A percentile compares a stretch with the other conserved stretches of the same genome.
phyloP scores from a whole-genome alignment of 1,140 invertebrate species.

The Argopecten irradians region DNA sequence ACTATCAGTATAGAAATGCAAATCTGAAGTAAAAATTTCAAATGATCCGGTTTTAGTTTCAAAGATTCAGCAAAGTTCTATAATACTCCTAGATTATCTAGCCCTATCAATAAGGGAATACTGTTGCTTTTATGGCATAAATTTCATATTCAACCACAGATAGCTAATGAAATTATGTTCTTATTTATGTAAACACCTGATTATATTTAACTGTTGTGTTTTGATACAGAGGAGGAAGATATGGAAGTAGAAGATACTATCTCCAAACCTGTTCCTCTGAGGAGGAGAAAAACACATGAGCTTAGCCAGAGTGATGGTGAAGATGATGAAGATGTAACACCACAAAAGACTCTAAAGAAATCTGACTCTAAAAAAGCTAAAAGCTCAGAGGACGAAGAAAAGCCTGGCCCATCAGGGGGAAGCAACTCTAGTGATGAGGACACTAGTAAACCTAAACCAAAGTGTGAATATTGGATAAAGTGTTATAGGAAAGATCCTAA shows the following conservation, averaged over 20 bases:
- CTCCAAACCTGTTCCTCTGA: slow-evolving; percentile 35
- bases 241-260: background rate
- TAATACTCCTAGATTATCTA: too few species aligned
- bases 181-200: too few species aligned
- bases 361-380: slow-evolving; percentile 35
- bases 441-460: slow-evolving; percentile 30
- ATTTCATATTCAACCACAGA: too few species aligned
- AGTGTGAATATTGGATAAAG: slow-evolving; percentile 69
- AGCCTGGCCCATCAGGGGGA: background rate
- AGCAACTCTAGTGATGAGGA: slow-evolving; percentile 36
- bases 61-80: too few species aligned
- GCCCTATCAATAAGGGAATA: too few species aligned
- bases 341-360: slow-evolving; percentile 33
- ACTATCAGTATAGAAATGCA: too few species aligned
- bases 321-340: slow-evolving; percentile 12
- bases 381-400: slow-evolving; percentile 23
- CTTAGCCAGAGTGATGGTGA: slow-evolving; percentile 53
- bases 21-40: too few species aligned
- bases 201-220: background rate
- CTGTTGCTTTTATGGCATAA: too few species aligned
- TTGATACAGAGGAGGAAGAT: background rate
- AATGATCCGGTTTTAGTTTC: too few species aligned
- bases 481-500: slow-evolving; percentile 68
- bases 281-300: slow-evolving; percentile 53
- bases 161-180: too few species aligned